Evolutionary conservation across 1,140 invertebrate genomes (phyloP), one percentile per base, ranked within the genome.

Genomic region (Papilio polytes): DNA sequence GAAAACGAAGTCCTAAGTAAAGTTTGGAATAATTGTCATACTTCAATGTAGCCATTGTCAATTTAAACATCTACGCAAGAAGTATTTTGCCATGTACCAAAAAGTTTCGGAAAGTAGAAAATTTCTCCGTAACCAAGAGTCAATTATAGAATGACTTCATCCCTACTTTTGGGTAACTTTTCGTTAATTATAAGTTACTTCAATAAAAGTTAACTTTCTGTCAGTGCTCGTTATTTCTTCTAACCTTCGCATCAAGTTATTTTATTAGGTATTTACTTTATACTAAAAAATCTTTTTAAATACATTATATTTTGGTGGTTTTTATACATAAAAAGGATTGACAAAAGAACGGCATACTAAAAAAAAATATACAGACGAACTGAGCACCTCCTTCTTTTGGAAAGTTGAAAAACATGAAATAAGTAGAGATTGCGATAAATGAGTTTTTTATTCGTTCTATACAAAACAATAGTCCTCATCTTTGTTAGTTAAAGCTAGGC

Each of bases 111-210:
- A 53, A 76, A 76, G 74, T 20, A 74, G 36, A 76, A 76, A 76
- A 76, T 46, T 74, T 74, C 46, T 31, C 3, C 9, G 46, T 76
- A 51, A 76, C 46, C 44, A 46, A 26, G 74, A 76, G 46, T 22
- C 74, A 76, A 76, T 76, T 76, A 76, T 51, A 76, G 74, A 76
- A 73, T 22, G 20, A 18, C 46, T 76, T 76, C 41, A 26, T 51
- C 74, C 46, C 20, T 22, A 74, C 73, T 74, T 74, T 74, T 74
- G 12, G 12, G 20, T 48, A 51, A 76, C 36, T 74, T 74, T 46
- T 74, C 46, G 22, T 9, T 74, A 76, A 76, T 76, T 76, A 76
- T 76, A 76, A 76, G n/a, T 76, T 76, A 22, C 22, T 76, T 76
- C 74, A 46, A 31, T 4, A 53, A 76, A 76, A 76, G 46, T 76